Percentiles rank a stretch among this genome's conserved stretches.
These are phyloP conservation scores for Dryobota labecula DNA, from an alignment of 2,888 invertebrate genomes.

Conservation along the genomic window DNA sequence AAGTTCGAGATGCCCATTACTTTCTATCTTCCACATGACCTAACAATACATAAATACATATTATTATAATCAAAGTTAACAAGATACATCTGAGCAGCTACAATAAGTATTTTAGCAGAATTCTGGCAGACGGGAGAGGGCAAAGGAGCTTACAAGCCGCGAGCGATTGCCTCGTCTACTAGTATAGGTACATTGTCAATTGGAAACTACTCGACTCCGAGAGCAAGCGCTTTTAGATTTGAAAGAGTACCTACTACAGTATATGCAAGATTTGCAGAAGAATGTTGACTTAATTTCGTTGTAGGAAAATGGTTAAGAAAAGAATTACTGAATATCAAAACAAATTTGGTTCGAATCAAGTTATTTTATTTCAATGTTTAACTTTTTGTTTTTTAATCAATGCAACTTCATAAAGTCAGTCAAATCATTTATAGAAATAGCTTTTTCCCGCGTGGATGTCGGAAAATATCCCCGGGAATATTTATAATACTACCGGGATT, in stretches of 20 bases:
- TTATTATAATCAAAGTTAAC: constrained; percentile 62
- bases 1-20: constrained; percentile 5
- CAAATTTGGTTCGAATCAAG: neutral
- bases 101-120: constrained; percentile 71
- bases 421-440: too few species aligned
- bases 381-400: neutral
- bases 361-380: neutral
- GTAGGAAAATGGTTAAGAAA: neutral
- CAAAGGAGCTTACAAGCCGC: constrained; percentile 82
- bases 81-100: constrained; percentile 58
- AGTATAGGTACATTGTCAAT: constrained; percentile 87
- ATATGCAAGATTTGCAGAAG: constrained; percentile 66
- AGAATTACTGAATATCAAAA: neutral
- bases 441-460: too few species aligned
- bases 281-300: neutral
- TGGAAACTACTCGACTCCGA: constrained; percentile 84
- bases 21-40: constrained; percentile 10
- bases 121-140: constrained; percentile 65
- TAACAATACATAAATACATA: constrained; percentile 48
- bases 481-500: too few species aligned
- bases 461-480: too few species aligned
- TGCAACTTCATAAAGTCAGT: too few species aligned
- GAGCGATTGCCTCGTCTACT: constrained; percentile 82
- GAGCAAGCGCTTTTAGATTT: constrained; percentile 86
- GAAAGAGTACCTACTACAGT: constrained; percentile 81